Conservation (phyloP, 1,140 invertebrate species). For the Zaprionus kolodkinae region DNA sequence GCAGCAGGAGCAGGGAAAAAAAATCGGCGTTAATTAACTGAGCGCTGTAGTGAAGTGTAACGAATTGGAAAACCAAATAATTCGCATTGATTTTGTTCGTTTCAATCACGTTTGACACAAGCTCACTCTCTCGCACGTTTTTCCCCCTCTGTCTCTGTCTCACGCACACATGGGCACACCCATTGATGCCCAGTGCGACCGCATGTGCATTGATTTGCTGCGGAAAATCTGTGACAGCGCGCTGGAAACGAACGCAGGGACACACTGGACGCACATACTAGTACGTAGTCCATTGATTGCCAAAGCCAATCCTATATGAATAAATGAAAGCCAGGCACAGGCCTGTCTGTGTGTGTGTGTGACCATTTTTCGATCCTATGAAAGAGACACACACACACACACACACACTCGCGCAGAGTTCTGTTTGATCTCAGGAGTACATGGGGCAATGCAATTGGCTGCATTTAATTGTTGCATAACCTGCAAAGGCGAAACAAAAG, state of each 20-base stretch:
- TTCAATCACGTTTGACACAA: slow-evolving; percentile 53
- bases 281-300: slow-evolving; percentile 69
- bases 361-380: slow-evolving; percentile 37
- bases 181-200: slow-evolving; percentile 42
- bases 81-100: slow-evolving; percentile 79
- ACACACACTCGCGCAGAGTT: background rate
- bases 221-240: slow-evolving; percentile 60
- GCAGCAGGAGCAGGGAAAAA: no score
- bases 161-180: slow-evolving; percentile 6
- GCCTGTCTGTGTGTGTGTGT: slow-evolving; percentile 32
- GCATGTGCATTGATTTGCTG: slow-evolving; percentile 73
- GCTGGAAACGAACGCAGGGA: slow-evolving; percentile 32
- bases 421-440: slow-evolving; percentile 25
- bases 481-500: slow-evolving; percentile 56
- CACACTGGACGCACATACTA: slow-evolving; percentile 24
- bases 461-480: slow-evolving; percentile 76
- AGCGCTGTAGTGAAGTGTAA: slow-evolving; percentile 65
- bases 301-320: slow-evolving; percentile 80
- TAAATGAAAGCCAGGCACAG: slow-evolving; percentile 65
- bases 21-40: slow-evolving; percentile 69
- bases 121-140: background rate
- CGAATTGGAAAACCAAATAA: slow-evolving; percentile 83
- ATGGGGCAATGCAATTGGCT: slow-evolving; percentile 54
- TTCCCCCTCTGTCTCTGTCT: background rate
- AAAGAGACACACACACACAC: slow-evolving; percentile 4